Base-by-base conservation (phyloP, 2,797 vertebrate genomes). In the Zenarchopterus dispar region DNA sequence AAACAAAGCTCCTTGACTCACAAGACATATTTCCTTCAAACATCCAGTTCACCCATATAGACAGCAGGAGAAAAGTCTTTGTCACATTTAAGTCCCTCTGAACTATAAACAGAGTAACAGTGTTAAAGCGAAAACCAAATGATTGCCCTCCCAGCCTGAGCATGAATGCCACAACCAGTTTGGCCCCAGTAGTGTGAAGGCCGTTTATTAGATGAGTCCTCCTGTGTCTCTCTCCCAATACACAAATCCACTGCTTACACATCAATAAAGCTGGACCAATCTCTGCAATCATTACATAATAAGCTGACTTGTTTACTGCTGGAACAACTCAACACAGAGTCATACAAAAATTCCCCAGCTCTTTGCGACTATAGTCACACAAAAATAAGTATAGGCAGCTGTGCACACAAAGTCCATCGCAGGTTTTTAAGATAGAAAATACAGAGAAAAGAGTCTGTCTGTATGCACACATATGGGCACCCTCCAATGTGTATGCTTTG, bases 281-380 rank as follows among this genome's bases (percentile, higher is more conserved):
- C 89, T 90, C 64, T 87, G 81, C 77, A 82, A 88, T 72, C 73
- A 39, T 93, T 91, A 91, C 72, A 73, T 88, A 78, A 88, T 44
- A 87, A 83, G 31, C 43, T 39, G 66, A 33, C 39, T 69, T 36
- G 63, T 79, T 78, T 21, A 62, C 67, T 74, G 60, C 73, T 73
- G 76, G 13, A 81, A 77, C 72, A 63, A 22, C 43, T 65, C 45
- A 51, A 44, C 41, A 55, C n/a, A 39, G 44, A 49, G 53, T 56
- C 47, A 58, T 13, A 28, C 48, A 15, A 56, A 56, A 46, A 46
- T 16, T 66, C 49, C 54, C 19, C 46, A 56, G 44, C 45, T 75
- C 66, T 44, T 42, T 23, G 21, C 64, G 56, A 56, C 26, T 24
- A 8, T 10, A 22, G 5, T n/a, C n/a, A 16, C 70, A 79, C 55